Conservation (phyloP, 2,888 invertebrate genomes). For the Drosophila austrosaltans region DNA sequence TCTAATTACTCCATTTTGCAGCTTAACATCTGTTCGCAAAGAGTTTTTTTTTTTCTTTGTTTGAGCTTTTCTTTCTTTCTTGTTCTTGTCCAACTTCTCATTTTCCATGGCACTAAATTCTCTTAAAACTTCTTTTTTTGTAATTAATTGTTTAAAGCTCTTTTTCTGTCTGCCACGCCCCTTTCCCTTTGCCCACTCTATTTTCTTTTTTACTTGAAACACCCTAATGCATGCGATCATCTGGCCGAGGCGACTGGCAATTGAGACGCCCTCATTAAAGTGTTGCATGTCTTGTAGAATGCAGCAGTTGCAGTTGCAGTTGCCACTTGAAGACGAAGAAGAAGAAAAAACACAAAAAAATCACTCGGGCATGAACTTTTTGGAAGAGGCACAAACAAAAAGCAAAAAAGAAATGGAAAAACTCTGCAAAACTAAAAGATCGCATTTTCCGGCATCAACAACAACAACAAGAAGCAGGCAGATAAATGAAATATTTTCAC, state of each 20-base stretch:
- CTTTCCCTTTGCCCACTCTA: slow-evolving; percentile 17
- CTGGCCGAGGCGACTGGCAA: slow-evolving; percentile 54
- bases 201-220: neutral
- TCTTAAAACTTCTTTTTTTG: slow-evolving; percentile 2
- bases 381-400: slow-evolving; percentile 53
- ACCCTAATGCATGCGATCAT: slow-evolving; percentile 68
- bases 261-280: slow-evolving; percentile 76
- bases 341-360: slow-evolving; percentile 40
- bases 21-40: neutral
- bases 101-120: slow-evolving; percentile 5
- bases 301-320: slow-evolving; percentile 29
- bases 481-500: slow-evolving; percentile 60
- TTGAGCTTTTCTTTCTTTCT: neutral
- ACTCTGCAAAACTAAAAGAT: slow-evolving; percentile 27
- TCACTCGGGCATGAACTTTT: slow-evolving; percentile 74
- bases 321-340: slow-evolving; percentile 36
- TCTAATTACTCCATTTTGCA: slow-evolving; percentile 9
- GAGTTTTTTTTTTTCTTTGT: neutral
- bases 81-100: neutral
- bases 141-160: slow-evolving; percentile 7
- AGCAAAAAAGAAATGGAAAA: slow-evolving; percentile 28
- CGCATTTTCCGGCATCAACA: slow-evolving; percentile 53
- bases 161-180: slow-evolving; percentile 37
- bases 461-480: slow-evolving; percentile 36
- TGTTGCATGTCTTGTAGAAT: slow-evolving; percentile 69